phyloP scores from a whole-genome alignment of 2,888 invertebrate species.

The Rhimphoctona megacephalus region DNA sequence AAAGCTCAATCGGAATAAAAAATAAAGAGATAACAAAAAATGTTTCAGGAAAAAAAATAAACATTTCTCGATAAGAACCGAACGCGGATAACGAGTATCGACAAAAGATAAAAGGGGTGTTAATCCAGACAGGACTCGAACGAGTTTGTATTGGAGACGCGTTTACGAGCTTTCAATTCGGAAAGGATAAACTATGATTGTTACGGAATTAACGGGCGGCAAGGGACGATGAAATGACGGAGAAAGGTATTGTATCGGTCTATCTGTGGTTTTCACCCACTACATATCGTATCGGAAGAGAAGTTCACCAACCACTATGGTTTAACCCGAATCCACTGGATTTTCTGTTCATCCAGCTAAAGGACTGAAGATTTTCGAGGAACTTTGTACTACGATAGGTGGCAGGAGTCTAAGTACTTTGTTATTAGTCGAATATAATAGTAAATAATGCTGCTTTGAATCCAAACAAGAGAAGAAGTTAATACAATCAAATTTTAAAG shows the following conservation, averaged over 20 bases:
- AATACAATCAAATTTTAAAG: not conserved
- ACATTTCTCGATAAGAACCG: slow-evolving; percentile 2
- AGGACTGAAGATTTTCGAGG: slow-evolving; percentile 46
- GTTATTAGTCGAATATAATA: not conserved
- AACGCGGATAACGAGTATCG: slow-evolving; percentile 14
- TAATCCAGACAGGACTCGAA: slow-evolving; percentile 26
- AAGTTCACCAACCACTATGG: slow-evolving; percentile 52
- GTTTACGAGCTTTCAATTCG: slow-evolving; percentile 62
- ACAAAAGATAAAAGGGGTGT: not conserved
- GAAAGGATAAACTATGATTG: slow-evolving; percentile 66
- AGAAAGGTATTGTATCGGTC: slow-evolving; percentile 50
- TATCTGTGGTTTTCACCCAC: slow-evolving; percentile 42
- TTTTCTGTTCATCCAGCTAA: slow-evolving; percentile 55
- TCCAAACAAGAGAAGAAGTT: not conserved
- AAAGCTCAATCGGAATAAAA: slow-evolving; percentile 7
- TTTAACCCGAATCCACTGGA: slow-evolving; percentile 55
- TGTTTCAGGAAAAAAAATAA: slow-evolving; percentile 7
- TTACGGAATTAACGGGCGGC: slow-evolving; percentile 60
- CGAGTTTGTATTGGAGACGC: slow-evolving; percentile 25
- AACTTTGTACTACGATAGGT: slow-evolving; percentile 44
- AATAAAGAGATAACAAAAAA: slow-evolving; percentile 14
- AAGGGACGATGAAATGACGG: slow-evolving; percentile 27
- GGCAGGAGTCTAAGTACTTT: not conserved
- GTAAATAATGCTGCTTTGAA: not conserved
- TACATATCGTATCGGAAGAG: slow-evolving; percentile 15